These are phyloP conservation scores for Limnephilus marmoratus DNA, from an alignment of 2,888 invertebrate genomes.

Conservation along the genomic window DNA sequence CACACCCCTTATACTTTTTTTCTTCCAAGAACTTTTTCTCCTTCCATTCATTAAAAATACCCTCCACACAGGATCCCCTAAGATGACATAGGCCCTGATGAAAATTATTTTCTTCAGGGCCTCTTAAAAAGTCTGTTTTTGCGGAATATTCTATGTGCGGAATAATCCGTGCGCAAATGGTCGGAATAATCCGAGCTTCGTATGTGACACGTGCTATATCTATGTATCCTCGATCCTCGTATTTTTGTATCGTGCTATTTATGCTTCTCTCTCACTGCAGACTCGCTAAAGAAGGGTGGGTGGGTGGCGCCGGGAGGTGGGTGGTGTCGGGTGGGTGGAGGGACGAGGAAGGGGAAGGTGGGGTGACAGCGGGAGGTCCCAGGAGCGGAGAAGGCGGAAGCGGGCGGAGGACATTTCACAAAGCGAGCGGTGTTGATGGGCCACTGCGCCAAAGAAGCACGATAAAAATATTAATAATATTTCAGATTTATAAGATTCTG, in stretches of 20 bases:
- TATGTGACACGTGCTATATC: background rate
- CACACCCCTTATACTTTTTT: no score
- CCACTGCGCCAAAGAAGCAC: slow-evolving; percentile 36
- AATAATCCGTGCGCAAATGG: background rate
- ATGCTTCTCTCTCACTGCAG: slow-evolving; percentile 31
- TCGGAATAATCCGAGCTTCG: background rate
- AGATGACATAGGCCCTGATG: no score
- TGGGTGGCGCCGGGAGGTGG: slow-evolving; percentile 55
- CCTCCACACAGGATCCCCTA: no score
- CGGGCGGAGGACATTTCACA: slow-evolving; percentile 58
- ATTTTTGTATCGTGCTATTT: slow-evolving; percentile 40
- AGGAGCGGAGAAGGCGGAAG: slow-evolving; percentile 43
- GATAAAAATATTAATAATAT: slow-evolving; percentile 14
- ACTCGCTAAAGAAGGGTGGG: slow-evolving; percentile 22
- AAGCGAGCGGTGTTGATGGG: slow-evolving; percentile 53
- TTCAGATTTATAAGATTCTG: no score
- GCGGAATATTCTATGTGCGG: background rate
- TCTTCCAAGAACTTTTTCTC: no score
- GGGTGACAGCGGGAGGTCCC: slow-evolving; percentile 64
- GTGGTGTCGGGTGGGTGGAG: slow-evolving; percentile 47
- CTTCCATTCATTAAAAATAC: no score
- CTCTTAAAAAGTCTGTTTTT: no score
- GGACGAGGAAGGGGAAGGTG: slow-evolving; percentile 59
- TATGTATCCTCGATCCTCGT: slow-evolving; percentile 22
- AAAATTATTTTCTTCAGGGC: no score